Evolutionary conservation across 2,113 vertebrate species (phyloP), one percentile per base, ranked within the genome.

Genomic region (Rhinolophus sinicus): DNA sequence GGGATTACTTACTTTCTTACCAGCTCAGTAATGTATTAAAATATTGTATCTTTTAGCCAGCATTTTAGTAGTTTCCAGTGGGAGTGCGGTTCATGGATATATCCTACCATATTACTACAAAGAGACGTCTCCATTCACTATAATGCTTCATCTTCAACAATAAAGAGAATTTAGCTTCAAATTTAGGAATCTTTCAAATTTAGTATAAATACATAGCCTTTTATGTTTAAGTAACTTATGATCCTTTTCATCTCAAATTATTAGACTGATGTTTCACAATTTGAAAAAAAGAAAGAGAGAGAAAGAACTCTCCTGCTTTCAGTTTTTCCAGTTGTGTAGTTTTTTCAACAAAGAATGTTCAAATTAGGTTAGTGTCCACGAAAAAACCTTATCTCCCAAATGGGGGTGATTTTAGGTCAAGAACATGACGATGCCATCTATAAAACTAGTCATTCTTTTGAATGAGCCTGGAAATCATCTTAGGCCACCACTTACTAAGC

Each of bases 161-260:
- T 8, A 65, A n/a, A 93, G 26, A 86, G 33, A 93, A 60, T n/a
- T 70, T 30, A 28, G 18, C n/a, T 77, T 52, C 22, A n/a, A 72
- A 81, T 21, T 69, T 28, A 38, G 44, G 47, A 65, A 24, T 62
- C 70, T 82, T 93, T 56, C 82, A 84, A 30, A 80, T 15, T 77
- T 72, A 33, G 18, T 84, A 84, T 72, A 93, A 91, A 91, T n/a
- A 54, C 33, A 54, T 60, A 93, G 69, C 19, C n/a, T 75, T 77
- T 78, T 60, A 47, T 78, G 30, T 69, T 94, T 58, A 82, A 83
- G 44, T n/a, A 84, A 88, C 5, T 28, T 77, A 67, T 16, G 14
- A 90, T 33, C 58, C 15, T 88, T 84, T 77, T 70, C 52, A 65
- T 50, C 50, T 80, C 86, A 78, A 70, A 54, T 33, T 40, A 58